Percentiles rank a stretch among this genome's conserved stretches.
phyloP scores from a whole-genome alignment of 30 jellyfish, hydroid and myxozoan genomes.

The Aurelia sp. region DNA sequence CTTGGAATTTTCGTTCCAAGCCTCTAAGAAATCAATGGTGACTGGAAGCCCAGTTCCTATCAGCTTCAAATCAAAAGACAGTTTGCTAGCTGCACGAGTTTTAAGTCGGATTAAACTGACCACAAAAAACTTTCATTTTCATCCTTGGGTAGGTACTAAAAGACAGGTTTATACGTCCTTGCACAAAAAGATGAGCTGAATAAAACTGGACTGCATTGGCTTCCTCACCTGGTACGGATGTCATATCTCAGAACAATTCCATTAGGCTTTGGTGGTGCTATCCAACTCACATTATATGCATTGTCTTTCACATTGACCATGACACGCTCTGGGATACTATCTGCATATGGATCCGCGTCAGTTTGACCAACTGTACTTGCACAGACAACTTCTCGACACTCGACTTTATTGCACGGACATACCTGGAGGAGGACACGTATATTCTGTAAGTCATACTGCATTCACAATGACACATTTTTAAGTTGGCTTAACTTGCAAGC shows the following conservation, averaged over 20 bases:
- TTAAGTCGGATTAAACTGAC: too few relatives aligned
- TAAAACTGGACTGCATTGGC: neutral
- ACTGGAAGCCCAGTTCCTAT: too few relatives aligned
- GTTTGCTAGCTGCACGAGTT: too few relatives aligned
- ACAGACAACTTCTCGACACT: slow-evolving; percentile 50
- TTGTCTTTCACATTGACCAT: slow-evolving; percentile 23
- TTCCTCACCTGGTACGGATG: slow-evolving; percentile 38
- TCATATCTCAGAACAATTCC: slow-evolving; percentile 72
- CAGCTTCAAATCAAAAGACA: too few relatives aligned
- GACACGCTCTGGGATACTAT: slow-evolving; percentile 35
- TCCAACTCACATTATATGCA: slow-evolving; percentile 58
- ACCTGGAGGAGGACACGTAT: slow-evolving; percentile 12
- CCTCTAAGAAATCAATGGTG: too few relatives aligned
- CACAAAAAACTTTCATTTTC: too few relatives aligned
- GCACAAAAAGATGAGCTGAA: too few relatives aligned
- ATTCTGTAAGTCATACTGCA: neutral
- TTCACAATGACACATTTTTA: too few relatives aligned
- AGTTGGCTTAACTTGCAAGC: too few relatives aligned
- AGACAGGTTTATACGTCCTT: too few relatives aligned
- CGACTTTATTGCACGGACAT: slow-evolving; percentile 56
- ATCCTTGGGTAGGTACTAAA: too few relatives aligned
- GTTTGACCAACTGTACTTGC: slow-evolving; percentile 55
- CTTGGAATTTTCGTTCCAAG: too few relatives aligned
- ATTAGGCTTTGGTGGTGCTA: slow-evolving; percentile 51
- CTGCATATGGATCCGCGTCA: slow-evolving; percentile 57